Conservation (phyloP, 2,888 invertebrate species). For the Epistrophella euchroma region DNA sequence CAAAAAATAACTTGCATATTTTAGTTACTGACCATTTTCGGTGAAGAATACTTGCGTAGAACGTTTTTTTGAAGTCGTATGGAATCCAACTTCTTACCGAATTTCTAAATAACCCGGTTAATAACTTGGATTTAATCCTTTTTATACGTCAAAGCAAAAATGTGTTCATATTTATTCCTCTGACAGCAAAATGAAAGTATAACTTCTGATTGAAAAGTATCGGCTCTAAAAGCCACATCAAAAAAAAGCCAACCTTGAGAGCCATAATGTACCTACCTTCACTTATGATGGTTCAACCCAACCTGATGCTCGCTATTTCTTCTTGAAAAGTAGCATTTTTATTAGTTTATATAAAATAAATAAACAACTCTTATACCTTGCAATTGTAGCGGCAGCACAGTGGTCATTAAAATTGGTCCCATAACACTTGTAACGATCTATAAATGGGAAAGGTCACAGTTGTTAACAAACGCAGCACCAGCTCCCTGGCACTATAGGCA, state of each 20-base stretch:
- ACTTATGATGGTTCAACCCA: background rate
- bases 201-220: too few species aligned
- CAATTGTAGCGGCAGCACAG: background rate
- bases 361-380: background rate
- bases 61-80: too few species aligned
- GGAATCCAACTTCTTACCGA: too few species aligned
- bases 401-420: constrained; percentile 67
- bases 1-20: too few species aligned
- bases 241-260: background rate
- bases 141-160: too few species aligned
- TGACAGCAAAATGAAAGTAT: too few species aligned
- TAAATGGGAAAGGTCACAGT: constrained; percentile 46
- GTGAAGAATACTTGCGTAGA: too few species aligned
- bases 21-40: too few species aligned
- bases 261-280: background rate
- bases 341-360: background rate
- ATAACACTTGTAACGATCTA: constrained; percentile 65
- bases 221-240: too few species aligned
- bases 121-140: too few species aligned
- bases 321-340: background rate
- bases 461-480: constrained; percentile 51
- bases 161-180: too few species aligned
- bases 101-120: too few species aligned
- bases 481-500: constrained; percentile 18
- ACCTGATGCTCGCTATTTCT: background rate